phyloP scores from a whole-genome alignment of 2,113 vertebrate species.

The Oxyura jamaicensis region DNA sequence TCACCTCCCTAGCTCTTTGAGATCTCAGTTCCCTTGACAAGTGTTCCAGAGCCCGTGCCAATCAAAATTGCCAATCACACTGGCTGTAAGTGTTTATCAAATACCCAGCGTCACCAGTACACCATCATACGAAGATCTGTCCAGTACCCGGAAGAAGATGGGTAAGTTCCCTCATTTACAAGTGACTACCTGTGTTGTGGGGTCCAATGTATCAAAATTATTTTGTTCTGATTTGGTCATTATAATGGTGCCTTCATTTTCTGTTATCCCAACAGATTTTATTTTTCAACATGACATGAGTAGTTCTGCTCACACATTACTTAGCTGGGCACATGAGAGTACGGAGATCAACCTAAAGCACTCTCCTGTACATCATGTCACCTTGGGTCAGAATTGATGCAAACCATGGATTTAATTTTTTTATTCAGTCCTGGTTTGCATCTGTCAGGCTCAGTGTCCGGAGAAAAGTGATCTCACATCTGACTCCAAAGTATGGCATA shows the following conservation, averaged over 20 bases:
- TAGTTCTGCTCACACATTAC: fast-evolving
- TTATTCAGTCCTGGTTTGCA: neutral
- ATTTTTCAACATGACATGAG: neutral
- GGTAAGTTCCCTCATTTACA: conserved; percentile 67
- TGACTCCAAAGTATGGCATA: neutral
- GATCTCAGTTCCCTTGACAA: conserved; percentile 88
- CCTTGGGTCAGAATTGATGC: fast-evolving
- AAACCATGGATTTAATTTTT: neutral
- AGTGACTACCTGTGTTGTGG: neutral
- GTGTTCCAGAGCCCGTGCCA: conserved; percentile 89
- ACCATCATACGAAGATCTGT: conserved; percentile 82
- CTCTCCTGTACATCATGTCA: neutral
- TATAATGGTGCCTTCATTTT: neutral
- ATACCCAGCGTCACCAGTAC: conserved; percentile 67
- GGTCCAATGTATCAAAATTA: neutral
- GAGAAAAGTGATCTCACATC: neutral
- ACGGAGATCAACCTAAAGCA: neutral
- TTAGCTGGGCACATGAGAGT: neutral
- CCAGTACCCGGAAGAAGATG: conserved; percentile 72
- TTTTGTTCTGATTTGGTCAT: neutral
- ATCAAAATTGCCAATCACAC: conserved; percentile 95
- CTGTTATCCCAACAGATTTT: neutral
- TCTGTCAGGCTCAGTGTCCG: fast-evolving
- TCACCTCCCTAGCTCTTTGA: conserved; percentile 86
- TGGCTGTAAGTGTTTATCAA: conserved; percentile 87